phyloP scores from a whole-genome alignment of 2,113 vertebrate genomes.

The Zeus faber region DNA sequence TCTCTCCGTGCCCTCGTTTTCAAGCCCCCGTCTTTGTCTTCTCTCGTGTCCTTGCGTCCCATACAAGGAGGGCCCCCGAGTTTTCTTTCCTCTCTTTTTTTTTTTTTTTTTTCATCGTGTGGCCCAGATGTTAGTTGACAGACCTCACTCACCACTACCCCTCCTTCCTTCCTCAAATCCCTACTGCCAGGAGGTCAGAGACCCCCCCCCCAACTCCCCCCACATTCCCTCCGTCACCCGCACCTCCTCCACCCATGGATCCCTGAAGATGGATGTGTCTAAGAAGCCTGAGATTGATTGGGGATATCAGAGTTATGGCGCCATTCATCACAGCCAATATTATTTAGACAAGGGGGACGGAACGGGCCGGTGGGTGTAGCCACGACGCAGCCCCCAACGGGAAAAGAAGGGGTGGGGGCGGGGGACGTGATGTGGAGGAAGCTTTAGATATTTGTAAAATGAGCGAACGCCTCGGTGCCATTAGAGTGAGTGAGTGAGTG shows the following conservation, averaged over 20 bases:
- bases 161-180: slow-evolving; percentile 75
- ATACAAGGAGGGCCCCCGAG: no score
- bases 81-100: no score
- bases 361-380: slow-evolving; percentile 89
- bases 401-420: no score
- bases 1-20: background rate
- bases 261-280: slow-evolving; percentile 98
- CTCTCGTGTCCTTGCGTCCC: slow-evolving; percentile 76
- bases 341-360: slow-evolving; percentile 94
- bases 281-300: slow-evolving; percentile 99
- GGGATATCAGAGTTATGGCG: slow-evolving; percentile 97
- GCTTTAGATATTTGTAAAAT: no score
- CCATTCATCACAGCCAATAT: slow-evolving; percentile 98
- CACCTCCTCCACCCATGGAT: slow-evolving; percentile 63
- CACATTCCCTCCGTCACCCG: slow-evolving; percentile 36
- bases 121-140: slow-evolving; percentile 94
- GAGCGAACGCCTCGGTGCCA: no score
- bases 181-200: slow-evolving; percentile 14
- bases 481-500: slow-evolving; percentile 78
- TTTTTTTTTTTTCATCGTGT: slow-evolving; percentile 63
- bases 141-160: slow-evolving; percentile 85
- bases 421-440: no score
- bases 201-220: slow-evolving; percentile 38
- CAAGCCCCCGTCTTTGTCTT: slow-evolving; percentile 58
- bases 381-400: no score